These are phyloP conservation scores for Illadopsis cleaveri DNA, from an alignment of 2,113 vertebrate genomes.

Conservation along the genomic window DNA sequence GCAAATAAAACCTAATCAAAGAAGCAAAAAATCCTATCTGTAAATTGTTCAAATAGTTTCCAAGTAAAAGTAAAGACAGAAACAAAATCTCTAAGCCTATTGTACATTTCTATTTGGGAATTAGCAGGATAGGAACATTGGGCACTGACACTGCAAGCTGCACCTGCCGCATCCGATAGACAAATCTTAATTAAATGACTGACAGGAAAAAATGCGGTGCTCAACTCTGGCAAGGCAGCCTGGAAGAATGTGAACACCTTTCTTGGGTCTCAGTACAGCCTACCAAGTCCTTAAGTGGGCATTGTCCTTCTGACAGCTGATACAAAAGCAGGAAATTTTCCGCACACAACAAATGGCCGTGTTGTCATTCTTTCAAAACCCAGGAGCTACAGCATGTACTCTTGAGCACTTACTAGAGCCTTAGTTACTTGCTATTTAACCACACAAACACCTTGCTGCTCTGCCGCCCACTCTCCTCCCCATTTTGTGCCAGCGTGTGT, in stretches of 20 bases:
- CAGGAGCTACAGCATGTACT: not conserved
- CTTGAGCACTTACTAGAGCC: not conserved
- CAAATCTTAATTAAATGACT: not conserved
- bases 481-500: not conserved
- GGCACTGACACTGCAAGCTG: not conserved
- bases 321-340: not conserved
- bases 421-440: not conserved
- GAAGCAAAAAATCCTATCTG: not conserved
- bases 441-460: not conserved
- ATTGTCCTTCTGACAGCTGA: not conserved
- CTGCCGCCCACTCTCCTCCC: not conserved
- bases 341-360: not conserved
- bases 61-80: not conserved
- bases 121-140: not conserved
- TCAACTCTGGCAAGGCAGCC: not conserved
- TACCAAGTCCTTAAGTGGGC: not conserved
- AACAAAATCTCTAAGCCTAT: not conserved
- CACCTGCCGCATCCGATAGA: not conserved
- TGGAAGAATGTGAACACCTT: not conserved
- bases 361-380: not conserved
- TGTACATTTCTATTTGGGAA: not conserved
- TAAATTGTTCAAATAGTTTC: not conserved
- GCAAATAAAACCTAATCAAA: conserved; percentile 20
- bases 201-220: not conserved
- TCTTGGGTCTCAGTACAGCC: not conserved